Base-by-base conservation (phyloP, 2,888 invertebrate genomes). In the Notodonta ziczac region DNA sequence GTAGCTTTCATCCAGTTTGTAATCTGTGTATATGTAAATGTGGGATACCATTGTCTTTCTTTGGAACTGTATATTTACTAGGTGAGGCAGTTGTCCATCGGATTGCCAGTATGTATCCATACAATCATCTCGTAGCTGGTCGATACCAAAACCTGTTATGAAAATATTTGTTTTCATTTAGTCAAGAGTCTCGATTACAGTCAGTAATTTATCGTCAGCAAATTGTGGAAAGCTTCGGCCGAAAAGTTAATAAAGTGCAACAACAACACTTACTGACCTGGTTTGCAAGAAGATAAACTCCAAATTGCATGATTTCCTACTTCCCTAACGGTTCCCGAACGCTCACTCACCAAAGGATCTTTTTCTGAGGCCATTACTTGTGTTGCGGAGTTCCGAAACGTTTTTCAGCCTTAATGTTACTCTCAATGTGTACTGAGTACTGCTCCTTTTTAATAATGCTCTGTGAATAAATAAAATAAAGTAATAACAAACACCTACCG, bases 71-170 rank as follows among this genome's bases (percentile, higher is more conserved):
- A 99, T 98, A 83, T 99, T 99, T 0, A 99, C 98, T 69, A 99
- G 94, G 90, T 99, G 99, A 4, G 99, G 99, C 67, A 99, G 95
- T 74, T 99, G 99, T 0, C 99, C 99, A 89, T 99, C 99, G 0
- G 99, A 99, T 87, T 99, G 99, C 99, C 99, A 99, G 87, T 99
- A 99, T 4, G 99, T 98, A 74, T 99, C 99, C 89, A 98, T 97
- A 68, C 98, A 97, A 83, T 98, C 98, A 88, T 99, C 99, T 69
- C 99, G 94, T 52, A 99, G 89, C 83, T 99, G 99, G 83, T 99
- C 98, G 5, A 99, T 99, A 4, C 99, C 99, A 94, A 99, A 99
- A 54, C 99, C 99, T 97, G 76, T 9, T 84, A 82, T 55, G 62
- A 62, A 61, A 64, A 35, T 35, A 6, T 35, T 6, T 35, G 5